Conservation (phyloP, 2,797 vertebrate genomes). For the Hapalemur alaotrensis region DNA sequence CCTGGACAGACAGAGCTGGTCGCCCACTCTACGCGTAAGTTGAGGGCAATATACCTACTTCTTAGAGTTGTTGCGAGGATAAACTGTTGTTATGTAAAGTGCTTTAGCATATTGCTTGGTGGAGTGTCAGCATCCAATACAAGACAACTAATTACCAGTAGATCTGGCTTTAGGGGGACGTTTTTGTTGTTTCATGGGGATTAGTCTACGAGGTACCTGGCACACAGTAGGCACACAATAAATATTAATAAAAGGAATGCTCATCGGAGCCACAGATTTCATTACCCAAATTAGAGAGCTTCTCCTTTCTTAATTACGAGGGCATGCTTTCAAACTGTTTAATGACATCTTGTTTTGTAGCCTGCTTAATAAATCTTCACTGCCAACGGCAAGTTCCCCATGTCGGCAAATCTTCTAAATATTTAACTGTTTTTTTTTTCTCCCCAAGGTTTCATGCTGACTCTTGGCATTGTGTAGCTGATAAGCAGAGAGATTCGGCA, state of each 20-base stretch:
- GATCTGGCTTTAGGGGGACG: neutral
- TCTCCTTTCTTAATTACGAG: constrained; percentile 67
- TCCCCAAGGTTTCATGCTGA: constrained; percentile 43
- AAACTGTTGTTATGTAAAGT: neutral
- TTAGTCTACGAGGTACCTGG: neutral
- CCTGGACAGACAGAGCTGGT: accelerated
- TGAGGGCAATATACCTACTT: neutral
- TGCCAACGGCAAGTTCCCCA: constrained; percentile 64
- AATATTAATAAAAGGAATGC: constrained; percentile 35
- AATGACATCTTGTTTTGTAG: constrained; percentile 70
- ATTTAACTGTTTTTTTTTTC: constrained; percentile 61
- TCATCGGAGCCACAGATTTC: constrained; percentile 38
- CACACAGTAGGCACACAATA: constrained; percentile 45
- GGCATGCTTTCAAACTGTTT: constrained; percentile 57
- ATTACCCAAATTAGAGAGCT: constrained; percentile 62
- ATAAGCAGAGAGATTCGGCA: neutral
- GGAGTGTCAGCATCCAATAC: neutral
- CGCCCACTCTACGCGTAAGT: accelerated
- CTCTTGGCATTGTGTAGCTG: constrained; percentile 18
- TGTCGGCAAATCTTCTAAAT: constrained; percentile 68
- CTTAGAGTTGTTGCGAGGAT: neutral
- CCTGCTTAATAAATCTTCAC: constrained; percentile 67
- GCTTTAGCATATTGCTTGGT: neutral
- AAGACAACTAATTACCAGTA: neutral
- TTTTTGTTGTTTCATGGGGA: neutral